Evolutionary conservation across 1,140 invertebrate species (phyloP).

Genomic region (Drosophila novamexicana): DNA sequence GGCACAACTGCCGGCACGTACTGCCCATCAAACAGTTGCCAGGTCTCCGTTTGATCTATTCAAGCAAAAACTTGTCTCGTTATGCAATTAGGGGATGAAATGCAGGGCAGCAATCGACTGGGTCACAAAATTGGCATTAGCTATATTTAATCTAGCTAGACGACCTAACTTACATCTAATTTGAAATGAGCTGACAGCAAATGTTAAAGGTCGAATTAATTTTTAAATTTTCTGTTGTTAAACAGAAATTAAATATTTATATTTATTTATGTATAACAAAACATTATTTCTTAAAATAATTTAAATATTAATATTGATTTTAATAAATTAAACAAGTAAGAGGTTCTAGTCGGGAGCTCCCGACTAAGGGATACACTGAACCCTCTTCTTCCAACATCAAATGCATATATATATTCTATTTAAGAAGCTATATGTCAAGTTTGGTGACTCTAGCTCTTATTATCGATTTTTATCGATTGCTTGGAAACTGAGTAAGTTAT

Average conservation of each 20-base stretch:
- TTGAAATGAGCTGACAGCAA: not conserved
- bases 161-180: too few relatives aligned
- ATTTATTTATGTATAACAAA: not conserved
- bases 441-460: too few relatives aligned
- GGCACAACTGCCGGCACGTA: slow-evolving; percentile 30
- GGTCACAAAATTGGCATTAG: not conserved
- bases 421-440: too few relatives aligned
- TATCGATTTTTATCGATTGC: too few relatives aligned
- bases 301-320: too few relatives aligned
- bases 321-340: too few relatives aligned
- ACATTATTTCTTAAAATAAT: not conserved
- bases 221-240: not conserved
- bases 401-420: too few relatives aligned
- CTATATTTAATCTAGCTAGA: not conserved
- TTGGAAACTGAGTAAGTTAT: too few relatives aligned
- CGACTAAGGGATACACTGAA: too few relatives aligned
- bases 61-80: slow-evolving; percentile 18
- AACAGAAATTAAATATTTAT: not conserved
- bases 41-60: slow-evolving; percentile 29
- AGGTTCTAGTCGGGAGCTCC: too few relatives aligned
- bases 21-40: slow-evolving; percentile 28
- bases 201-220: not conserved
- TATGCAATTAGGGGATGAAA: slow-evolving; percentile 32
- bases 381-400: too few relatives aligned
- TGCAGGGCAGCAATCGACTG: not conserved